These are phyloP conservation scores for Anhinga rufa DNA, from an alignment of 2,113 vertebrate genomes.

Conservation along the genomic window DNA sequence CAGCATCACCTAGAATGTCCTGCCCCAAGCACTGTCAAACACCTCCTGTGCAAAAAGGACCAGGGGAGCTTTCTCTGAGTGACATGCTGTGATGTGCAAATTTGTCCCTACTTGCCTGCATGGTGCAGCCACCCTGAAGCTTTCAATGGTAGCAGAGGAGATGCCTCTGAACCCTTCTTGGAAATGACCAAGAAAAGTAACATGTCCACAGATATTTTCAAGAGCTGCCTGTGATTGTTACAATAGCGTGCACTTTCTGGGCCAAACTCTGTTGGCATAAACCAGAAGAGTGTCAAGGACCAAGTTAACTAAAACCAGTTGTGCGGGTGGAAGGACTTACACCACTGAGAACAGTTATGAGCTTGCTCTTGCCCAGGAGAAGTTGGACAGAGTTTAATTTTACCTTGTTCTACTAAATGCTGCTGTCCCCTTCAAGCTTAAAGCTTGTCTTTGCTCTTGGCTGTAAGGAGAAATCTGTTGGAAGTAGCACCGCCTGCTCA, in stretches of 20 bases:
- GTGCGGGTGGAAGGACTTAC: neutral
- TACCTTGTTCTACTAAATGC: neutral
- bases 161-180: neutral
- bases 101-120: neutral
- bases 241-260: neutral
- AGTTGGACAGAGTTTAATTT: neutral
- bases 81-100: neutral
- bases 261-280: neutral
- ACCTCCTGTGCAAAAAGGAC: neutral
- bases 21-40: rapidly evolving
- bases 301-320: neutral
- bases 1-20: rapidly evolving
- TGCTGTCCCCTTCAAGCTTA: neutral
- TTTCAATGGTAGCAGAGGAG: neutral
- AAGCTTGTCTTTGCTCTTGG: neutral
- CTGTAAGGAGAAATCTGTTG: neutral
- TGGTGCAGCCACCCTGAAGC: neutral
- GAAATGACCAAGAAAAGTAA: neutral
- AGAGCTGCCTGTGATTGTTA: neutral
- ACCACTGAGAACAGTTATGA: neutral
- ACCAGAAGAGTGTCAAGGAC: neutral
- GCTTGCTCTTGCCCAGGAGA: neutral
- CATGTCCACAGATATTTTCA: neutral
- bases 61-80: neutral
- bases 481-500: neutral